Percentiles rank a stretch among this genome's conserved stretches.
These are phyloP conservation scores for Thaumatotibia leucotreta DNA, from an alignment of 1,140 invertebrate species.

Conservation along the genomic window DNA sequence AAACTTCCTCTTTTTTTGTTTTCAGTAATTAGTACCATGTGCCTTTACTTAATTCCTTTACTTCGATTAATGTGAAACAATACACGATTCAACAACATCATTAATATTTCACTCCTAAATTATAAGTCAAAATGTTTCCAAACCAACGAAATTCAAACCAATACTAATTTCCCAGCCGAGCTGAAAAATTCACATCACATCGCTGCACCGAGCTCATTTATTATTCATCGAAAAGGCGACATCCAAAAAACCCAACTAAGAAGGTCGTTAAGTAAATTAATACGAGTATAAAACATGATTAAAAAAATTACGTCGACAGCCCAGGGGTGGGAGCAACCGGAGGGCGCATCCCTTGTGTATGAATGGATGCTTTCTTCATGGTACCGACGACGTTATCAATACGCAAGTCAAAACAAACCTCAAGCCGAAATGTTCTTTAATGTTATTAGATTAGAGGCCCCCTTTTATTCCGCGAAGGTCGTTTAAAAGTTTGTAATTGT, in stretches of 20 bases:
- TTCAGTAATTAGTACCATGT: too few relatives aligned
- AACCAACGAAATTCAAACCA: too few relatives aligned
- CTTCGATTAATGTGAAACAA: too few relatives aligned
- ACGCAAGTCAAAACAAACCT: not conserved
- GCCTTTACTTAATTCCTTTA: too few relatives aligned
- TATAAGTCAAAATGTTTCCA: too few relatives aligned
- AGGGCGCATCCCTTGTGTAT: conserved; percentile 59
- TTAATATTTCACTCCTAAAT: too few relatives aligned
- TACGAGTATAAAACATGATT: conserved; percentile 73
- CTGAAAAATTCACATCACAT: conserved; percentile 29
- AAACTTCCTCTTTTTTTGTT: too few relatives aligned
- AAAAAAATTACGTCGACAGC: conserved; percentile 72
- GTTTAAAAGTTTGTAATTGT: conserved; percentile 41
- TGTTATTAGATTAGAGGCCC: not conserved
- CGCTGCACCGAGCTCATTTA: conserved; percentile 44
- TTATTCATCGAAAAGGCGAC: conserved; percentile 69
- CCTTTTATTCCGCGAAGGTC: not conserved
- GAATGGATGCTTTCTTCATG: conserved; percentile 59
- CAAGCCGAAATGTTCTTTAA: conserved; percentile 17
- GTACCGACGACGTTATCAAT: conserved; percentile 26
- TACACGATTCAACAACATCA: too few relatives aligned
- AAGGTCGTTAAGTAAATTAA: conserved; percentile 73
- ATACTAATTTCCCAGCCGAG: conserved; percentile 33
- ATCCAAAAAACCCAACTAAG: conserved; percentile 56
- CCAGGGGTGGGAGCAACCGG: conserved; percentile 32